Conservation (phyloP, 2,888 invertebrate species). For the Cactoblastis cactorum region DNA sequence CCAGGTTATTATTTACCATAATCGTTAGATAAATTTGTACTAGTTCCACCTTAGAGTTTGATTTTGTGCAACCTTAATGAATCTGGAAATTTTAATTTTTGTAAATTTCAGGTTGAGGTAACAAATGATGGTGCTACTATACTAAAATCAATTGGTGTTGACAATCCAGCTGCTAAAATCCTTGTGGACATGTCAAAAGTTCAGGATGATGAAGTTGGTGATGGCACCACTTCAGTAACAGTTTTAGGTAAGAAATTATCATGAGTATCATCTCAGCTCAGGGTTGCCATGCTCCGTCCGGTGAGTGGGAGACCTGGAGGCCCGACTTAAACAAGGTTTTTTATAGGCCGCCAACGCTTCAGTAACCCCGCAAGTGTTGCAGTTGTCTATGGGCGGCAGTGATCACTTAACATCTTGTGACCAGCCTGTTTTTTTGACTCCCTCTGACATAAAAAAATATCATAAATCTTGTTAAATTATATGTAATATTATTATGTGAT, state of each 20-base stretch:
- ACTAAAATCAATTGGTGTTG: slow-evolving; percentile 95
- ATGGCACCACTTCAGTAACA: slow-evolving; percentile 99
- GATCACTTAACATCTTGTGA: too few species aligned
- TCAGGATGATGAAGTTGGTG: slow-evolving; percentile 99
- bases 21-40: background rate
- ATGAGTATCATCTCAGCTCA: background rate
- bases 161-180: slow-evolving; percentile 99
- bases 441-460: too few species aligned
- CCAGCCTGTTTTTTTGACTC: too few species aligned
- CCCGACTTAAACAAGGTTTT: too few species aligned
- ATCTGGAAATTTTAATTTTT: slow-evolving; percentile 7
- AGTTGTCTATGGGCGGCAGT: too few species aligned
- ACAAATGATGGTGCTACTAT: slow-evolving; percentile 99
- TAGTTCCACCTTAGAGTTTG: too few species aligned
- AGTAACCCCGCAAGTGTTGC: too few species aligned
- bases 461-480: too few species aligned
- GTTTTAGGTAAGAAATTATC: slow-evolving; percentile 82
- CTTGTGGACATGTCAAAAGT: slow-evolving; percentile 99
- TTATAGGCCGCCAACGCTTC: too few species aligned
- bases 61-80: background rate
- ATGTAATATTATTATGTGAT: background rate
- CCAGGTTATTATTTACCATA: slow-evolving; percentile 48
- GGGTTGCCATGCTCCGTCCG: too few species aligned
- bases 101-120: slow-evolving; percentile 90
- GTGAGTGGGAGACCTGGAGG: too few species aligned